phyloP scores from a whole-genome alignment of 2,113 vertebrate species.

The Rhagologus leucostigma region DNA sequence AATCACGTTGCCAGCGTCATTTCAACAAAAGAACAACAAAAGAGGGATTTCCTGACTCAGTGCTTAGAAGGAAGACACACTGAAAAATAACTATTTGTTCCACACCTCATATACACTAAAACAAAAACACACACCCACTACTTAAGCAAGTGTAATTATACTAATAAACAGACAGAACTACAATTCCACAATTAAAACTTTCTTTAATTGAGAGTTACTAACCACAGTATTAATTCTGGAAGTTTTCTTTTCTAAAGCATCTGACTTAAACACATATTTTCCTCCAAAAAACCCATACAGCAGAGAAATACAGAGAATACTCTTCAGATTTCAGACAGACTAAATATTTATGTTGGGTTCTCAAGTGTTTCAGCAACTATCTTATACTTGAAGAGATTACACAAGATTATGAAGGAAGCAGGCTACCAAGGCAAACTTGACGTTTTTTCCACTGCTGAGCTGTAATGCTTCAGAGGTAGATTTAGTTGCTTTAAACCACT shows the following conservation, averaged over 20 bases:
- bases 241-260: background rate
- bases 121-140: background rate
- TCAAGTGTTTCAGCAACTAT: background rate
- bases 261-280: background rate
- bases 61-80: background rate
- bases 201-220: background rate
- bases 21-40: background rate
- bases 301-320: background rate
- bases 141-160: background rate
- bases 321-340: background rate
- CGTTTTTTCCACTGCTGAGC: background rate
- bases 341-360: background rate
- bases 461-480: background rate
- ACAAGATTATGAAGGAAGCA: background rate
- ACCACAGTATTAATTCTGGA: background rate
- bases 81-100: background rate
- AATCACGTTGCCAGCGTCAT: accelerated
- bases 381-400: background rate
- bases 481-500: background rate
- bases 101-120: background rate
- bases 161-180: background rate
- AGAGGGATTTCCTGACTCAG: constrained; percentile 7
- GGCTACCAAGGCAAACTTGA: background rate
- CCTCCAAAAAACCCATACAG: background rate
- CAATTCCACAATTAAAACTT: background rate